phyloP scores from a whole-genome alignment of 2,888 invertebrate species.

The Conus canariensis region DNA sequence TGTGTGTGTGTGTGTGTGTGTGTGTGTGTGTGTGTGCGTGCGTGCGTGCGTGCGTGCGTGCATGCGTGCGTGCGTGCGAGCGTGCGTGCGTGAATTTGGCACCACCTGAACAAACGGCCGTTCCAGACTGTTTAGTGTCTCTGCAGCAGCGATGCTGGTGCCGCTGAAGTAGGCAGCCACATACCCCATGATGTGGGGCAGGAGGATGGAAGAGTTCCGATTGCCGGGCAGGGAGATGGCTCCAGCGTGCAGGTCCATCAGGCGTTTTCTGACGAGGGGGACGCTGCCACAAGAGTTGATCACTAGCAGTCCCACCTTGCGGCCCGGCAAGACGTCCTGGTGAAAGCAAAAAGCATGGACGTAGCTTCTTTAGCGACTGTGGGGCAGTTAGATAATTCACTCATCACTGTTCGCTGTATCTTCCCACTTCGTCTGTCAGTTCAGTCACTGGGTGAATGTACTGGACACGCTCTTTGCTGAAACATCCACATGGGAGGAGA shows the following conservation, averaged over 20 bases:
- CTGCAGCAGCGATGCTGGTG: conserved; percentile 23
- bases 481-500: too few relatives aligned
- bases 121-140: not conserved
- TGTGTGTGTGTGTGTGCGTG: too few relatives aligned
- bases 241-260: conserved; percentile 30
- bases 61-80: too few relatives aligned
- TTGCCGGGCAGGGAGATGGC: not conserved
- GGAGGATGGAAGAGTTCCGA: not conserved
- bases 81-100: not conserved
- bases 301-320: conserved; percentile 11
- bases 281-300: conserved; percentile 30
- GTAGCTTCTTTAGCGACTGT: not conserved
- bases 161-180: conserved; percentile 11
- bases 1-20: too few relatives aligned
- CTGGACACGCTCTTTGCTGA: too few relatives aligned
- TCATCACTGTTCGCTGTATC: too few relatives aligned
- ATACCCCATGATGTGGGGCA: not conserved
- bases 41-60: too few relatives aligned
- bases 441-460: too few relatives aligned
- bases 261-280: not conserved
- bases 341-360: not conserved
- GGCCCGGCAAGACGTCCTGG: conserved; percentile 18
- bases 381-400: too few relatives aligned
- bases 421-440: too few relatives aligned
- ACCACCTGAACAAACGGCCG: not conserved